These are phyloP conservation scores for Callionymus lyra DNA, from an alignment of 2,113 vertebrate species.

Conservation along the genomic window DNA sequence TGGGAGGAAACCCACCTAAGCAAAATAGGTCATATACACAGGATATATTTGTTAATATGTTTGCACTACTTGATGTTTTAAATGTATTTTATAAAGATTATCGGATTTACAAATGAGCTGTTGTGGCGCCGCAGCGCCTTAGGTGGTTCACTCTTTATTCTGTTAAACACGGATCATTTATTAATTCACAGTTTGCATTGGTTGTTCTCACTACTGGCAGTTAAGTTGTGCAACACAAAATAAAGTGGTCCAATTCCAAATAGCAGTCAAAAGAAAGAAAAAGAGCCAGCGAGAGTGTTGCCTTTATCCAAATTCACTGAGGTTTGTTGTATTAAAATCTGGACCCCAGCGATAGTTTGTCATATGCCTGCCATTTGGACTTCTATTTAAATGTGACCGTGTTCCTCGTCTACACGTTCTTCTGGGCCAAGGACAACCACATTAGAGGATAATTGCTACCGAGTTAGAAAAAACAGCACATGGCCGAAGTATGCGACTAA, in stretches of 20 bases:
- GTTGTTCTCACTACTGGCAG: no score
- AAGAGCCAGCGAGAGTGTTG: slow-evolving; percentile 34
- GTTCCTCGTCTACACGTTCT: slow-evolving; percentile 11
- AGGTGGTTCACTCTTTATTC: no score
- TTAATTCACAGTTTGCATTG: no score
- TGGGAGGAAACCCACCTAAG: no score
- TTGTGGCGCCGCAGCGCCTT: no score
- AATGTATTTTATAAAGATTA: no score
- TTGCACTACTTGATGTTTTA: no score
- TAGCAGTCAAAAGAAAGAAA: slow-evolving; percentile 26
- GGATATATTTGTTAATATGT: no score
- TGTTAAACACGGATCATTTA: no score
- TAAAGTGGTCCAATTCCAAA: slow-evolving; percentile 19
- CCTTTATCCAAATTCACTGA: slow-evolving; percentile 24
- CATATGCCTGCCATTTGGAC: slow-evolving; percentile 8
- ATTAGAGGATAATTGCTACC: slow-evolving; percentile 12
- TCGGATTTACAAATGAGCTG: no score
- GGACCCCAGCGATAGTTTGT: slow-evolving; percentile 14
- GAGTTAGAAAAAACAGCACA: not conserved
- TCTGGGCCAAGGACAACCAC: slow-evolving; percentile 10
- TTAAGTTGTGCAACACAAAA: no score
- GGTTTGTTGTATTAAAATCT: slow-evolving; percentile 27
- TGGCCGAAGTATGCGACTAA: slow-evolving; percentile 12
- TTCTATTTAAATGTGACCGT: slow-evolving; percentile 18
- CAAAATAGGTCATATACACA: no score